Conservation (phyloP, 1,140 invertebrate species). For the Hycleus phaleratus region DNA sequence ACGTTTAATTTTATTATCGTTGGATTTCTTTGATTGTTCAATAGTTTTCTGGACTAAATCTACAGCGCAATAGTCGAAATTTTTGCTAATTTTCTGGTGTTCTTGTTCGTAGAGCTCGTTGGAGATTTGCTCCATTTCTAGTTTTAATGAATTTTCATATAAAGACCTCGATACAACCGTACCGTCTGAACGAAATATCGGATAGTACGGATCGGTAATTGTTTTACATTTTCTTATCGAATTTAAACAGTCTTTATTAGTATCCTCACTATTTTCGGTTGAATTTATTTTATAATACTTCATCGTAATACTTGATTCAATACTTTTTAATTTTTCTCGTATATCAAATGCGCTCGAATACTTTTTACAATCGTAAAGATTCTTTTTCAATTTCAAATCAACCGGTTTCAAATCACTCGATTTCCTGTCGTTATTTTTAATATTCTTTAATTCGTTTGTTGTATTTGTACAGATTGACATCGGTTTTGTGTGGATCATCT, state of each 20-base stretch:
- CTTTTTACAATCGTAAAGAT: slow-evolving; percentile 25
- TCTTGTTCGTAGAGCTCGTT: slow-evolving; percentile 30
- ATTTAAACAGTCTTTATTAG: background rate
- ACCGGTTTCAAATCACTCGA: background rate
- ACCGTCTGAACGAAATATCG: slow-evolving; percentile 64
- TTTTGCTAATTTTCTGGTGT: slow-evolving; percentile 31
- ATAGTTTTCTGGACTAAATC: too few relatives aligned
- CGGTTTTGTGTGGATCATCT: slow-evolving; percentile 60
- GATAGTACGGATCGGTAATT: slow-evolving; percentile 69
- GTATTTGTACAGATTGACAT: slow-evolving; percentile 60
- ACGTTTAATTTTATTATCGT: too few relatives aligned
- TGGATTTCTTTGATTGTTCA: too few relatives aligned
- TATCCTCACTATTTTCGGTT: background rate
- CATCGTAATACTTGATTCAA: slow-evolving; percentile 10
- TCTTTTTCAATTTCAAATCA: slow-evolving; percentile 4
- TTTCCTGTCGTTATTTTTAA: slow-evolving; percentile 1
- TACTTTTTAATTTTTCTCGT: slow-evolving; percentile 9
- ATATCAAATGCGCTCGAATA: slow-evolving; percentile 30
- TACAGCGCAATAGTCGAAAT: background rate
- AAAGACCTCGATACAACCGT: slow-evolving; percentile 61
- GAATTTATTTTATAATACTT: slow-evolving; percentile 10
- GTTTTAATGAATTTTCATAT: slow-evolving; percentile 59
- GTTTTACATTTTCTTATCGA: slow-evolving; percentile 47
- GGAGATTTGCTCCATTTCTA: slow-evolving; percentile 45
- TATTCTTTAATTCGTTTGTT: slow-evolving; percentile 37